Conservation (phyloP, 2,888 invertebrate genomes). For the Notodonta dromedarius region DNA sequence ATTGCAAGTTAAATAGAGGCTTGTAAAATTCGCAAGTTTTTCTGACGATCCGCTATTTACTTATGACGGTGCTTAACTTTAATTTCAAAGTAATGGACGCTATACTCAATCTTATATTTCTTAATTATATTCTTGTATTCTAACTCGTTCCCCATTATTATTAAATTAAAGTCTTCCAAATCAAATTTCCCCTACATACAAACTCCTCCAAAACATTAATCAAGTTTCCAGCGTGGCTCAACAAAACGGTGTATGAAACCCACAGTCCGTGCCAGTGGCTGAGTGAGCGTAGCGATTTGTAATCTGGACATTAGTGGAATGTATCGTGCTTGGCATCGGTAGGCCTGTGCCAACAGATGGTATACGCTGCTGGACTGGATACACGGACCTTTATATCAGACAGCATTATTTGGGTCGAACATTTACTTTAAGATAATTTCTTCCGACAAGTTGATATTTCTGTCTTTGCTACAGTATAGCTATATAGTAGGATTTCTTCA, state of each 20-base stretch:
- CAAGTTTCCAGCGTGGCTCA: conserved; percentile 6
- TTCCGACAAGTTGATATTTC: too few relatives aligned
- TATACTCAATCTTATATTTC: background rate
- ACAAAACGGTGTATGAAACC: conserved; percentile 39
- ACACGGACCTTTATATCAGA: conserved; percentile 11
- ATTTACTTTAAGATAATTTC: background rate
- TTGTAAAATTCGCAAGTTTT: too few relatives aligned
- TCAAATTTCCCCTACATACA: background rate
- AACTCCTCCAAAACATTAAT: conserved; percentile 1
- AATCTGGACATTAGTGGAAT: conserved; percentile 66
- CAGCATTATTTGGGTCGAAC: conserved; percentile 2
- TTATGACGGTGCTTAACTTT: too few relatives aligned
- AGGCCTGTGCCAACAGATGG: conserved; percentile 58
- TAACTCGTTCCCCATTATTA: too few relatives aligned
- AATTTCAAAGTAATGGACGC: background rate
- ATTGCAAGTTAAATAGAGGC: too few relatives aligned
- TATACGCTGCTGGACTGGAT: conserved; percentile 45
- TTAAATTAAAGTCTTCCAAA: background rate
- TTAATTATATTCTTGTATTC: too few relatives aligned
- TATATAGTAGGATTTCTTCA: too few relatives aligned
- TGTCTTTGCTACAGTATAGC: too few relatives aligned
- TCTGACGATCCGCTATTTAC: too few relatives aligned
- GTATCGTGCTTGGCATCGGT: conserved; percentile 58
- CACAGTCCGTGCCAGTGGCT: conserved; percentile 39
- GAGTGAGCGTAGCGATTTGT: conserved; percentile 62